Evolutionary conservation across 1,140 invertebrate species (phyloP).

Genomic region (Telenomus remus): DNA sequence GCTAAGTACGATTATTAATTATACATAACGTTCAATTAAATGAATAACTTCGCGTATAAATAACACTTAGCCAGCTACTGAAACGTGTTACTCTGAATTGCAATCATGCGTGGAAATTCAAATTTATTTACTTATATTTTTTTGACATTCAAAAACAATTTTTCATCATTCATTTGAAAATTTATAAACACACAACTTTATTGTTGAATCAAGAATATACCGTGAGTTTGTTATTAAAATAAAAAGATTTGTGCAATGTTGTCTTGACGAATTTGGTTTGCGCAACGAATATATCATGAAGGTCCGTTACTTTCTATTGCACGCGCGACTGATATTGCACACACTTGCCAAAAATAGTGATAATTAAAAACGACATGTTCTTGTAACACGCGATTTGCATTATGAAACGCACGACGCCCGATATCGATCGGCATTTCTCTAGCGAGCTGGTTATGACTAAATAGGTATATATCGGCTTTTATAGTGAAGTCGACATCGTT

Average conservation of each 20-base stretch:
- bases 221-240: too few relatives aligned
- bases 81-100: too few relatives aligned
- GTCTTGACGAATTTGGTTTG: not conserved
- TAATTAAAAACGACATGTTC: conserved; percentile 57
- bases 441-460: conserved; percentile 68
- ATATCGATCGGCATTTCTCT: conserved; percentile 69
- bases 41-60: not conserved
- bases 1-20: conserved; percentile 14
- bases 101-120: too few relatives aligned
- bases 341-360: conserved; percentile 54
- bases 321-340: conserved; percentile 18
- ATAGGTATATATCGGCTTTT: conserved; percentile 70
- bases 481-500: conserved; percentile 60
- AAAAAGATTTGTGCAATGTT: not conserved
- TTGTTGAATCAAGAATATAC: too few relatives aligned
- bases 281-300: conserved; percentile 25
- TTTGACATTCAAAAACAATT: too few relatives aligned
- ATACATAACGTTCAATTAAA: conserved; percentile 1
- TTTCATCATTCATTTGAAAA: too few relatives aligned
- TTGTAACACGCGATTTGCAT: conserved; percentile 51
- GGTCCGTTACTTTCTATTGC: conserved; percentile 38
- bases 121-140: too few relatives aligned
- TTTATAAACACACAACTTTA: too few relatives aligned
- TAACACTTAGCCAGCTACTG: not conserved
- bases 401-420: conserved; percentile 54